A percentile compares a stretch with the other conserved stretches of the same genome.
These are phyloP conservation scores for Drosophila suboccidentalis DNA, from an alignment of 2,888 invertebrate species.

Conservation along the genomic window DNA sequence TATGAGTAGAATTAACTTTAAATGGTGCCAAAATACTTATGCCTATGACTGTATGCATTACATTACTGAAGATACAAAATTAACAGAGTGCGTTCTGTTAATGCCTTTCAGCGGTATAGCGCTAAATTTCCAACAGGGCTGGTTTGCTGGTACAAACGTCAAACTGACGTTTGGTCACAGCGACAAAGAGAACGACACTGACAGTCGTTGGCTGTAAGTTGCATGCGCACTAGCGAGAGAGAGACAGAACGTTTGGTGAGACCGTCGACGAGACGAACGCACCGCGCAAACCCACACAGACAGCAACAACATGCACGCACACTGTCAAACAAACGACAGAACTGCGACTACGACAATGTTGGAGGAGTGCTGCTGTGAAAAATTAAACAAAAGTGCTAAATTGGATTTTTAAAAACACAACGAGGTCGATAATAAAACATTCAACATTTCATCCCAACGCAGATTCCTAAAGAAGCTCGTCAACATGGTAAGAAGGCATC, in stretches of 20 bases:
- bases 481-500: conserved; percentile 66
- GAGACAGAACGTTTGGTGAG: conserved; percentile 68
- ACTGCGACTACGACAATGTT: conserved; percentile 73
- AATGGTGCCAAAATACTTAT: too few species aligned
- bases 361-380: conserved; percentile 64
- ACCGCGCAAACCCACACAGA: conserved; percentile 56
- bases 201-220: conserved; percentile 48
- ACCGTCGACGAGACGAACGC: conserved; percentile 69
- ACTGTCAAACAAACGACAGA: conserved; percentile 41
- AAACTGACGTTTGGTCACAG: conserved; percentile 68
- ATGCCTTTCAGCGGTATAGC: neutral
- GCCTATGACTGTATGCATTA: too few species aligned
- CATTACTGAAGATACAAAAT: too few species aligned
- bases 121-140: conserved; percentile 61
- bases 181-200: conserved; percentile 75
- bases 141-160: conserved; percentile 60
- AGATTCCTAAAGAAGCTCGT: conserved; percentile 70
- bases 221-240: conserved; percentile 47
- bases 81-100: too few species aligned
- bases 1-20: too few species aligned
- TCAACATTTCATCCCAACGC: conserved; percentile 72
- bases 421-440: conserved; percentile 42
- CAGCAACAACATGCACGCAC: conserved; percentile 25
- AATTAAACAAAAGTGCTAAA: conserved; percentile 64
- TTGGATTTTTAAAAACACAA: conserved; percentile 43